Evolutionary conservation across 2,113 vertebrate species (phyloP), one percentile per base, ranked within the genome.

Genomic region (Megaleporinus macrocephalus): DNA sequence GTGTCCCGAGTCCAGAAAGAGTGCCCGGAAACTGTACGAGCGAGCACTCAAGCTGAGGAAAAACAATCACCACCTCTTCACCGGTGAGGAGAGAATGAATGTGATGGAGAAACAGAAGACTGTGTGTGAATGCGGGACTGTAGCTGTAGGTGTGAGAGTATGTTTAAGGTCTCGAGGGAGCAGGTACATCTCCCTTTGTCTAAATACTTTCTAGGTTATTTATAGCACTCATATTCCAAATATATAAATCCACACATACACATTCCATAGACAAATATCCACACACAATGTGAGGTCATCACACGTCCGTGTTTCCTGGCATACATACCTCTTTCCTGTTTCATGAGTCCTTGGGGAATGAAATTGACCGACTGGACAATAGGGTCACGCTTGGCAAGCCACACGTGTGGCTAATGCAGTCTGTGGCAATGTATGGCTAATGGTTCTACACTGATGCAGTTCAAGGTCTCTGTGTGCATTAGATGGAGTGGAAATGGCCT

Each of bases 61-160:
- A 92, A 98, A 97, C 89, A 99, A 99, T 87, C 97, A 98, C 84
- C 98, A 99, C 89, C 97, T 99, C 86, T 99, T 99, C 86, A 99
- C 98, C 80, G 95, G 98, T 99, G 91, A 96, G 96, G 94, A 75
- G 62, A 24, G 36, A 41, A 47, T 26, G 11, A 30, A 7, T 47
- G 33, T 44, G 49, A 47, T 26, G 51, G 18, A 36, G 14, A 44
- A 12, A 49, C 33, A 33, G 49, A 27, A 29, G 16, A 16, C 20
- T 47, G 47, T 36, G 29, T 63, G 49, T 16, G 49, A 14, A 51
- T 57, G 20, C 6, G 3, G 6, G 57, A 57, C 20, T 22, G 55
- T n/a, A 1, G n/a, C 20, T 22, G 55, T 57, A 22, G 5, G 14
- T 3, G 16, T 18, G 49, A 51, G 49, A 16, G 49, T n/a, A 5